Percentiles rank a stretch among this genome's conserved stretches.
phyloP scores from a whole-genome alignment of 2,888 invertebrate species.

The Branchipolynoe longqiensis region DNA sequence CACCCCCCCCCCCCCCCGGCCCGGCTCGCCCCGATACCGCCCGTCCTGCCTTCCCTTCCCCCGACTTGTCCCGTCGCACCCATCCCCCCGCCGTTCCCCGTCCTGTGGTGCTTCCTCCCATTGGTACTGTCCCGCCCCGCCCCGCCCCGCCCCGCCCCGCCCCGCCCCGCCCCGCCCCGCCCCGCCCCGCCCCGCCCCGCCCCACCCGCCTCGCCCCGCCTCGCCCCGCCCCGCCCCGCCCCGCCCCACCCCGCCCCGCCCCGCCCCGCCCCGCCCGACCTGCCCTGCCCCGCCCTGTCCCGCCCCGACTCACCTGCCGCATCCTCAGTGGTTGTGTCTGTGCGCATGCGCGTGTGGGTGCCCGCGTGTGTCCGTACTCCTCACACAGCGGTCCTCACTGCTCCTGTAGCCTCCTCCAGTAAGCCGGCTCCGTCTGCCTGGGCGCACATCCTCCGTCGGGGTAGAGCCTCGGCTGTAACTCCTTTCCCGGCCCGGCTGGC shows the following conservation, averaged over 20 bases:
- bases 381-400: slow-evolving; percentile 18
- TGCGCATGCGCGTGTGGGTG: background rate
- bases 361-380: slow-evolving; percentile 6
- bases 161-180: too few species aligned
- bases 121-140: too few species aligned
- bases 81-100: too few species aligned
- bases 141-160: too few species aligned
- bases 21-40: background rate
- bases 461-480: too few species aligned
- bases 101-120: too few species aligned
- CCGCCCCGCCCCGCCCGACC: background rate
- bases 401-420: too few species aligned
- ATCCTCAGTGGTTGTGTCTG: background rate
- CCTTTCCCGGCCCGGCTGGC: too few species aligned
- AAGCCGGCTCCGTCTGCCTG: too few species aligned
- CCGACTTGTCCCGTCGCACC: too few species aligned
- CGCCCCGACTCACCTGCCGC: background rate
- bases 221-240: background rate
- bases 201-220: background rate
- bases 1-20: background rate
- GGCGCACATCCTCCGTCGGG: too few species aligned
- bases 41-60: background rate
- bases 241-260: background rate
- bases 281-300: background rate
- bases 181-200: too few species aligned